These are phyloP conservation scores for Leptopterna dolabrata DNA, from an alignment of 2,888 invertebrate species.

Conservation along the genomic window DNA sequence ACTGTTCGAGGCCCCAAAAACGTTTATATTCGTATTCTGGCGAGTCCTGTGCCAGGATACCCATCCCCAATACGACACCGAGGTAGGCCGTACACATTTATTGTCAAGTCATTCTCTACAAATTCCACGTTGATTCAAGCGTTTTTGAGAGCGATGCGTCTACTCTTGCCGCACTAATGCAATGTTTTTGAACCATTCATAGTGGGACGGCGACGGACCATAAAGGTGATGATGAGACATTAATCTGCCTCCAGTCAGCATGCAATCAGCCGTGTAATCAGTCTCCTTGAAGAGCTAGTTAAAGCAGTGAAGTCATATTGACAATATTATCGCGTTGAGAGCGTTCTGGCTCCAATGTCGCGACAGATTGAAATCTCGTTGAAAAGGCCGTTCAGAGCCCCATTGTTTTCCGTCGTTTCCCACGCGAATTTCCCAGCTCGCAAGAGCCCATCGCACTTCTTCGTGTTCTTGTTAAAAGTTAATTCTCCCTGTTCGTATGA, in stretches of 20 bases:
- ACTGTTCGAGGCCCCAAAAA: too few species aligned
- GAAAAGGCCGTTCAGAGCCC: not conserved
- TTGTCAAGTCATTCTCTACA: too few species aligned
- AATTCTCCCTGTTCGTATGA: not conserved
- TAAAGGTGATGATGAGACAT: not conserved
- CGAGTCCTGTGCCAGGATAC: too few species aligned
- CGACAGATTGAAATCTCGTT: not conserved
- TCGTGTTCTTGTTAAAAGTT: not conserved
- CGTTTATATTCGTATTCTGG: too few species aligned
- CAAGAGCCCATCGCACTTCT: not conserved
- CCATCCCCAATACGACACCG: too few species aligned
- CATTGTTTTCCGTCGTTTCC: not conserved
- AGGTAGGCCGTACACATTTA: too few species aligned
- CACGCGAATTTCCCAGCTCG: not conserved
- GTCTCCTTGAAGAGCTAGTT: not conserved
- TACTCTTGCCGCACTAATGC: too few species aligned
- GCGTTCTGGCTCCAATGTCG: not conserved
- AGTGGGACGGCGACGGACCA: not conserved
- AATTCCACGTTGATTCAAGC: too few species aligned
- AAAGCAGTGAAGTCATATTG: not conserved
- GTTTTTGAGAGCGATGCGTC: too few species aligned
- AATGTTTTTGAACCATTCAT: too few species aligned
- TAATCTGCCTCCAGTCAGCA: too few species aligned
- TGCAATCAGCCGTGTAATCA: too few species aligned
- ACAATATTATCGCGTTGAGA: not conserved